Percentiles rank a stretch among this genome's conserved stretches.
These are phyloP conservation scores for Acanthis flammea DNA, from an alignment of 2,797 vertebrate species.

Conservation along the genomic window DNA sequence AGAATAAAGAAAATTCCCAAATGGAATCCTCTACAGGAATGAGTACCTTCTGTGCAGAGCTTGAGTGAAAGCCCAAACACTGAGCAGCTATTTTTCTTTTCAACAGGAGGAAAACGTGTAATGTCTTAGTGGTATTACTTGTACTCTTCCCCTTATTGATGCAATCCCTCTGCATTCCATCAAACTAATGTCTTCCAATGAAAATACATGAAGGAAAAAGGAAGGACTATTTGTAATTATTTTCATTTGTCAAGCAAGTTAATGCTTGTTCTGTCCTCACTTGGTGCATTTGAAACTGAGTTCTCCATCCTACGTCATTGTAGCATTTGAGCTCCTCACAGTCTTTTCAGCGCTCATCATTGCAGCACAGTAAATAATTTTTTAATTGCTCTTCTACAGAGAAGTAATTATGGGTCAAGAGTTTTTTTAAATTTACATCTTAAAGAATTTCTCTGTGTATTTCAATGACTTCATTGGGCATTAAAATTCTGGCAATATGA, in stretches of 20 bases:
- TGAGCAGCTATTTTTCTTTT: constrained; percentile 41
- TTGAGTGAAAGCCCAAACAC: neutral
- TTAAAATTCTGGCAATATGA: neutral
- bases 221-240: constrained; percentile 15
- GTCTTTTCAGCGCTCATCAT: neutral
- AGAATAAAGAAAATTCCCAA: neutral
- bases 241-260: constrained; percentile 31
- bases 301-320: neutral
- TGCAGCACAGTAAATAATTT: neutral
- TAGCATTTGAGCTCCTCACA: neutral
- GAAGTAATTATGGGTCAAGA: neutral
- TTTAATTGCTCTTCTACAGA: neutral
- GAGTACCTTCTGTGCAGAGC: neutral
- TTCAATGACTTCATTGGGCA: neutral
- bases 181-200: constrained; percentile 12
- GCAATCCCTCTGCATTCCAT: constrained; percentile 22
- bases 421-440: neutral
- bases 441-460: neutral
- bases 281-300: neutral
- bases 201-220: constrained; percentile 25
- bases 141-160: neutral
- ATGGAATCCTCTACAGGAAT: neutral
- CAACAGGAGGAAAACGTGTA: neutral
- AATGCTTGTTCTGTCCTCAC: neutral
- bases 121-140: neutral